These are phyloP conservation scores for Solenodon paradoxus DNA, from an alignment of 2,113 vertebrate genomes.

Conservation along the genomic window DNA sequence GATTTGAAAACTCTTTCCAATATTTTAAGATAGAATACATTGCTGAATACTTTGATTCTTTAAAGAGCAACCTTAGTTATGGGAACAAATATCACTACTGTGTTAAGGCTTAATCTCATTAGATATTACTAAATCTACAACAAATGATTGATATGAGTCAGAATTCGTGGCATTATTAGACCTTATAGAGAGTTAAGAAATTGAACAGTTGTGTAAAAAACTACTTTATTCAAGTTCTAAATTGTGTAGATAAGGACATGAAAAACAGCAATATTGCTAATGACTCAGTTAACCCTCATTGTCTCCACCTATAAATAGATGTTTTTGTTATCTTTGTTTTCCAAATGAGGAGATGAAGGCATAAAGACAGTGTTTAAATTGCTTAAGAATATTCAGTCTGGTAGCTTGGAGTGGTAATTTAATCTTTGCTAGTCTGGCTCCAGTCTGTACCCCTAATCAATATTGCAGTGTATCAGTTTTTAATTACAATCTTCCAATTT, in stretches of 20 bases:
- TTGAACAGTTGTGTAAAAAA: background rate
- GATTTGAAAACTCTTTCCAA: background rate
- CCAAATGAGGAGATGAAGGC: background rate
- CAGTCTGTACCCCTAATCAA: background rate
- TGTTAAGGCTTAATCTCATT: background rate
- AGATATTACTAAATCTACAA: background rate
- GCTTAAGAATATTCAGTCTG: background rate
- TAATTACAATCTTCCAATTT: background rate
- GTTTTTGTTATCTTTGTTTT: background rate
- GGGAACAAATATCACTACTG: background rate
- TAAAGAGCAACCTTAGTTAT: background rate
- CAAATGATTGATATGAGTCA: background rate
- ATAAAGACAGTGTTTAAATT: background rate
- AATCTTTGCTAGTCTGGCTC: background rate
- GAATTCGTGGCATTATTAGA: background rate
- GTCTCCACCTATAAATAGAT: too few relatives aligned
- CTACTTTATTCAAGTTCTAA: background rate
- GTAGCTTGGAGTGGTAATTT: background rate
- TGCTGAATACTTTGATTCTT: background rate
- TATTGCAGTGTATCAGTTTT: background rate
- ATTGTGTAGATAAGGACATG: background rate
- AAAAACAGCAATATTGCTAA: background rate
- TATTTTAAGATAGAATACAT: background rate
- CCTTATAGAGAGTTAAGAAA: background rate
- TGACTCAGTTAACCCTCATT: background rate